Percentiles rank a stretch among this genome's conserved stretches.
These are phyloP conservation scores for Goniozus legneri DNA, from an alignment of 1,140 invertebrate genomes.

Conservation along the genomic window DNA sequence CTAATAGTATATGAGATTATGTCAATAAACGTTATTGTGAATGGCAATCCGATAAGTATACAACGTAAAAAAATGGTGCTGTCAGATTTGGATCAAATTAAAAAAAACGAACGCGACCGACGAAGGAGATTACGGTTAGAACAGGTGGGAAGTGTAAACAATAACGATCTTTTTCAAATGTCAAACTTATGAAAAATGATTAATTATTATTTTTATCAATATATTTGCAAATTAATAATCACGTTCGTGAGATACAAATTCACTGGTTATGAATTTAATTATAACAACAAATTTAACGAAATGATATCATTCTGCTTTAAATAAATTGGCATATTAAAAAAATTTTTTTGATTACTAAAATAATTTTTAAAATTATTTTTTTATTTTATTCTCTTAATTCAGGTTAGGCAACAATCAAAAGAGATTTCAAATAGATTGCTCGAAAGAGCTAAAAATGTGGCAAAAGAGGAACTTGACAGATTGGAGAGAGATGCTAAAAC, in stretches of 20 bases:
- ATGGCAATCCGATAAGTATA: constrained; percentile 51
- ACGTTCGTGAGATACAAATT: no score
- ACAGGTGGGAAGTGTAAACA: no score
- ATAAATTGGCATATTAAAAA: not conserved
- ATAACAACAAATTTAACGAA: no score
- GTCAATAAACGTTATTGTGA: constrained; percentile 58
- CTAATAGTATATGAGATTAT: no score
- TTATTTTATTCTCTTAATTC: not conserved
- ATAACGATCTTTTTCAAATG: no score
- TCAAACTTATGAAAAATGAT: no score
- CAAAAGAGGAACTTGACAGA: constrained; percentile 43
- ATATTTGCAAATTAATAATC: no score
- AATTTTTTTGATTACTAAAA: not conserved
- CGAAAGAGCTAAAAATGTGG: constrained; percentile 48
- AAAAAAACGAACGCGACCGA: constrained; percentile 54
- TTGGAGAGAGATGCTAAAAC: constrained; percentile 46
- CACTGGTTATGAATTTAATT: no score
- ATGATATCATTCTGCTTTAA: not conserved
- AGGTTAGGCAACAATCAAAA: constrained; percentile 57
- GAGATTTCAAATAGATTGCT: constrained; percentile 52
- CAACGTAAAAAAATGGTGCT: constrained; percentile 49
- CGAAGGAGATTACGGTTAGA: constrained; percentile 55
- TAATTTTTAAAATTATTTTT: not conserved
- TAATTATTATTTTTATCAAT: no score
- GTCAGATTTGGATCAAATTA: constrained; percentile 47